Conservation (phyloP, 2,113 vertebrate genomes). For the Galbula dea region DNA sequence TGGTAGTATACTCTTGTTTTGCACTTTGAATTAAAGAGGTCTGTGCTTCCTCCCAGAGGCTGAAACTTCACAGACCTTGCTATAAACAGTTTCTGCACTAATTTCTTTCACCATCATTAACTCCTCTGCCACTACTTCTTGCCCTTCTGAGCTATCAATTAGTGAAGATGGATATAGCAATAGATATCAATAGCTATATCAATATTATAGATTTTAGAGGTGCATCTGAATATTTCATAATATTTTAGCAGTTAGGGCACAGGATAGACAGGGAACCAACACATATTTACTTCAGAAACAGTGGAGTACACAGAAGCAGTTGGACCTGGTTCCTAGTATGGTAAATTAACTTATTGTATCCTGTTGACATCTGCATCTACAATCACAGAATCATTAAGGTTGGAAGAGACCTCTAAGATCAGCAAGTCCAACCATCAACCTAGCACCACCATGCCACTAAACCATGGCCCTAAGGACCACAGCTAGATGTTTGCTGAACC, state of each 20-base stretch:
- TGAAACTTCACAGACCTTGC: neutral
- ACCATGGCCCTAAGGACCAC: no score
- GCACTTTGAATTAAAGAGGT: neutral
- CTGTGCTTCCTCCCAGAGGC: neutral
- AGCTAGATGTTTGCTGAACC: no score
- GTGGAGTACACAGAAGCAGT: neutral
- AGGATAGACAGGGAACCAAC: neutral
- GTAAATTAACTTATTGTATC: neutral
- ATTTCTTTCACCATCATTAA: neutral
- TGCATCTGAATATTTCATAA: neutral
- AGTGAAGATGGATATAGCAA: neutral
- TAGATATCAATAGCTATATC: no score
- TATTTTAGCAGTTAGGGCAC: neutral
- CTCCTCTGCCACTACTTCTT: neutral
- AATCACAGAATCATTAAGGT: no score
- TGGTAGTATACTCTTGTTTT: neutral
- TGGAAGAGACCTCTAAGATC: no score
- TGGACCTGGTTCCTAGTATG: neutral
- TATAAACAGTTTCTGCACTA: constrained; percentile 1
- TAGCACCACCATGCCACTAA: no score
- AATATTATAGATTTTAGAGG: neutral
- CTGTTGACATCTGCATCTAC: neutral
- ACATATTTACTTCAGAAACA: neutral
- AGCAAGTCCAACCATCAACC: no score
- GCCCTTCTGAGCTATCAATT: neutral